A percentile compares a stretch with the other conserved stretches of the same genome.
Conservation (phyloP, 1,140 invertebrate species). For the Branchinecta lynchi region DNA sequence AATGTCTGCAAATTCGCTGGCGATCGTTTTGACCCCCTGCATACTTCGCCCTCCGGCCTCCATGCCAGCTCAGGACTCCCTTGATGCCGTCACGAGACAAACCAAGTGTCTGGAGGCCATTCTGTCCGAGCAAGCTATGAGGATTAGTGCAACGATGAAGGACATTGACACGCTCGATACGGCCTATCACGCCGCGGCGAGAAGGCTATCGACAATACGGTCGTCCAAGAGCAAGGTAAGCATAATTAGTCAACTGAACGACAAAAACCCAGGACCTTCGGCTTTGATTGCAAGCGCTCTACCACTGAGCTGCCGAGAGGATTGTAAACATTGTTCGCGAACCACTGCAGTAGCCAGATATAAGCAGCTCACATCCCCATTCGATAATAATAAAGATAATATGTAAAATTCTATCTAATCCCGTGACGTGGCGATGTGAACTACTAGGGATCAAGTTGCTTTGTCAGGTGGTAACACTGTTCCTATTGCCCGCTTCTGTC, state of each 20-base stretch:
- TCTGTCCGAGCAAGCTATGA: constrained; percentile 55
- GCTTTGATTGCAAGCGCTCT: background rate
- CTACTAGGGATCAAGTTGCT: too few species aligned
- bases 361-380: too few species aligned
- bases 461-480: too few species aligned
- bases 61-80: constrained; percentile 54
- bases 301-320: too few species aligned
- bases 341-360: background rate
- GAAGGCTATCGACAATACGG: constrained; percentile 51
- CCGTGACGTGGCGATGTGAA: too few species aligned
- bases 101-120: constrained; percentile 76
- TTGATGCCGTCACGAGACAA: constrained; percentile 50
- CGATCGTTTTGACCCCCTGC: constrained; percentile 89
- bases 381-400: too few species aligned
- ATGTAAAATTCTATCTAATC: too few species aligned
- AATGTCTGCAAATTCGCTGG: constrained; percentile 77
- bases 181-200: constrained; percentile 55
- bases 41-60: constrained; percentile 69
- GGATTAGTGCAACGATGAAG: constrained; percentile 58
- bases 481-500: too few species aligned
- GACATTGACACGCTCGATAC: constrained; percentile 77
- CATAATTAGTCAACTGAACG: too few species aligned
- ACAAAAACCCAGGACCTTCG: background rate
- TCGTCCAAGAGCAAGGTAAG: constrained; percentile 45
- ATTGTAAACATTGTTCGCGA: too few species aligned